A percentile compares a stretch with the other conserved stretches of the same genome.
Evolutionary conservation across 2,113 vertebrate species (phyloP).

Genomic region (Morone chrysops): DNA sequence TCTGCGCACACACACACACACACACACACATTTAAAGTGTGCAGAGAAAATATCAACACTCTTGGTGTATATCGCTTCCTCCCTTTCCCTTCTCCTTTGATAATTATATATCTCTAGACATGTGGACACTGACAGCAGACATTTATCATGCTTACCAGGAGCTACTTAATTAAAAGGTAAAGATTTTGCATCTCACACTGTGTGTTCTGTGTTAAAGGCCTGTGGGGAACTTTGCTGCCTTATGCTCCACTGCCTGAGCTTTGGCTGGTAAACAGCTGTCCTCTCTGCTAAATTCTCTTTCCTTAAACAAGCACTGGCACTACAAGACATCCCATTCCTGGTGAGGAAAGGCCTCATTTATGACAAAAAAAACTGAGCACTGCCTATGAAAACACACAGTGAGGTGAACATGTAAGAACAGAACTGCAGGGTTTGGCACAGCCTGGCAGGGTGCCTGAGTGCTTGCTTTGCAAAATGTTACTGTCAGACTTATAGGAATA

Average conservation of each 20-base stretch:
- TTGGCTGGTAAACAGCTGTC: slow-evolving; percentile 38
- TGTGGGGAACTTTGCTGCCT: slow-evolving; percentile 11
- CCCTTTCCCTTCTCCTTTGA: slow-evolving; percentile 14
- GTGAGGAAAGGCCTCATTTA: slow-evolving; percentile 64
- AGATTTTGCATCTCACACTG: slow-evolving; percentile 27
- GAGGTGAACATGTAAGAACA: slow-evolving; percentile 39
- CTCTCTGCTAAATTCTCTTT: slow-evolving; percentile 17
- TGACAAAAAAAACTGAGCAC: slow-evolving; percentile 52
- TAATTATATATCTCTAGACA: slow-evolving; percentile 39
- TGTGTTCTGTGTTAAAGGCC: slow-evolving; percentile 29
- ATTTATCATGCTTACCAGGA: slow-evolving; percentile 29
- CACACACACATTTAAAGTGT: background rate
- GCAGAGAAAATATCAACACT: background rate
- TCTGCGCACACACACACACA: slow-evolving; percentile 10
- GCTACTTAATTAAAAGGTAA: slow-evolving; percentile 58
- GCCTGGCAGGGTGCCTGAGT: slow-evolving; percentile 34
- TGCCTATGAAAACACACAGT: slow-evolving; percentile 53
- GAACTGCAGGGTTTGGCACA: slow-evolving; percentile 14
- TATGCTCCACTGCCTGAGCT: slow-evolving; percentile 13
- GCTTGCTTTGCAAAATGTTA: slow-evolving; percentile 25
- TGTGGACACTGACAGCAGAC: slow-evolving; percentile 21
- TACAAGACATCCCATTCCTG: slow-evolving; percentile 24
- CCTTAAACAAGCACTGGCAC: slow-evolving; percentile 32
- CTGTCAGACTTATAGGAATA: slow-evolving; percentile 52
- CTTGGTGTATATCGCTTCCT: background rate